Evolutionary conservation across 2,888 invertebrate species (phyloP).

Genomic region (Tribolium freemani): DNA sequence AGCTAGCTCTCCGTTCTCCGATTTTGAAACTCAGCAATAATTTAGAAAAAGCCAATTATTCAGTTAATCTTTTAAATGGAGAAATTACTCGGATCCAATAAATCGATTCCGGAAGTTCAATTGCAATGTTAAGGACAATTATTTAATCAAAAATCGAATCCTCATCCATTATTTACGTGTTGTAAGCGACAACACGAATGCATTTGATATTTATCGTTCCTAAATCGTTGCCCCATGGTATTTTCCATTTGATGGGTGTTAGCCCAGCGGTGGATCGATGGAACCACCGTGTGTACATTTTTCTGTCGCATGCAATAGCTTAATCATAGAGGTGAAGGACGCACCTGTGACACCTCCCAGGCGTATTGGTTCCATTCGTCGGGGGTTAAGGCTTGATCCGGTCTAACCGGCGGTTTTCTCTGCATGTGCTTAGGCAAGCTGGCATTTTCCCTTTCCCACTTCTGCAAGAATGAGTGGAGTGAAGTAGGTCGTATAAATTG

Average conservation of each 20-base stretch:
- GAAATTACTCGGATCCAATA: not conserved
- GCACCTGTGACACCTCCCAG: slow-evolving; percentile 72
- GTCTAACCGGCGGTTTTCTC: slow-evolving; percentile 71
- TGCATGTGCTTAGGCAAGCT: slow-evolving; percentile 70
- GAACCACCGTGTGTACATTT: not conserved
- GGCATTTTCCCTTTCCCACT: slow-evolving; percentile 76
- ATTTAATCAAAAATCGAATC: slow-evolving; percentile 10
- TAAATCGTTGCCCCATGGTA: not conserved
- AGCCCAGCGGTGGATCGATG: not conserved
- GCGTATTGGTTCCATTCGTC: slow-evolving; percentile 71
- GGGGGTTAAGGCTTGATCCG: slow-evolving; percentile 65
- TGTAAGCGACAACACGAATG: not conserved
- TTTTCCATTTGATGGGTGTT: not conserved
- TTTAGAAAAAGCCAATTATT: not conserved
- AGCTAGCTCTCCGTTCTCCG: too few relatives aligned
- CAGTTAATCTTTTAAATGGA: not conserved
- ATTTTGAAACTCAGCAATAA: not conserved
- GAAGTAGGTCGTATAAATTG: slow-evolving; percentile 12
- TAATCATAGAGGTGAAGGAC: slow-evolving; percentile 35
- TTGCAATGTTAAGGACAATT: slow-evolving; percentile 34
- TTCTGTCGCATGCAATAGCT: slow-evolving; percentile 5
- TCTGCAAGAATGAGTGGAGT: too few relatives aligned
- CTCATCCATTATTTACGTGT: slow-evolving; percentile 12
- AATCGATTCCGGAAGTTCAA: slow-evolving; percentile 41
- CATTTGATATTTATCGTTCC: not conserved